A percentile compares a stretch with the other conserved stretches of the same genome.
These are phyloP conservation scores for Epiblema foenella DNA, from an alignment of 2,888 invertebrate genomes.

Conservation along the genomic window DNA sequence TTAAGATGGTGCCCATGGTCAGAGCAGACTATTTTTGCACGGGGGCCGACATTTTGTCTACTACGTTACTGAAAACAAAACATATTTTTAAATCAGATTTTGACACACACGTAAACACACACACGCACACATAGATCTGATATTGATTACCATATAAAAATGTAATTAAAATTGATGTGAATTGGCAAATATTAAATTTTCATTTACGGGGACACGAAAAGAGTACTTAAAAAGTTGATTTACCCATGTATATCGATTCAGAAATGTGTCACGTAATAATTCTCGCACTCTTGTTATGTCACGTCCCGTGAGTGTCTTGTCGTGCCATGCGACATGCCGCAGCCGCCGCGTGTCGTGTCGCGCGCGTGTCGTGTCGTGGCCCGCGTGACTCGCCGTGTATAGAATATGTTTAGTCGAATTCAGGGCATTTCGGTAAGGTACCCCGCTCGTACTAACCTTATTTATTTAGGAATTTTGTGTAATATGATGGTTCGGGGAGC, in stretches of 20 bases:
- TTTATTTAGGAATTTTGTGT: conserved; percentile 42
- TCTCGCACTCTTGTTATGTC: neutral
- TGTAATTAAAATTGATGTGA: too few species aligned
- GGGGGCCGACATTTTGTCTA: too few species aligned
- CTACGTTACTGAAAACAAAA: too few species aligned
- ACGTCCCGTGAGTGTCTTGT: neutral
- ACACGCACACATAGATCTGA: too few species aligned
- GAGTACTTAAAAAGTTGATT: too few species aligned
- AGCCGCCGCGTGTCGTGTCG: neutral
- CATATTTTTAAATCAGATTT: too few species aligned
- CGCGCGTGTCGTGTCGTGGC: conserved; percentile 10
- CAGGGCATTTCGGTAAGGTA: conserved; percentile 75
- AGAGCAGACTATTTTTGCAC: too few species aligned
- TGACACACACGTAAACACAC: too few species aligned
- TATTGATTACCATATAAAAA: too few species aligned
- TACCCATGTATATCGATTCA: neutral
- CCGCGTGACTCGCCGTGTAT: conserved; percentile 47
- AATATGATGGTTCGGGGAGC: conserved; percentile 21
- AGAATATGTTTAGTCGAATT: conserved; percentile 67
- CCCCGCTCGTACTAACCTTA: conserved; percentile 62
- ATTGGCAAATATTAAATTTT: too few species aligned
- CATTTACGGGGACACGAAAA: too few species aligned
- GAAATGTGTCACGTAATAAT: neutral
- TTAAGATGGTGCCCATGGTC: too few species aligned
- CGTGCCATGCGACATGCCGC: neutral